Evolutionary conservation across 1,140 invertebrate genomes (phyloP).

Genomic region (Cydia amplana): DNA sequence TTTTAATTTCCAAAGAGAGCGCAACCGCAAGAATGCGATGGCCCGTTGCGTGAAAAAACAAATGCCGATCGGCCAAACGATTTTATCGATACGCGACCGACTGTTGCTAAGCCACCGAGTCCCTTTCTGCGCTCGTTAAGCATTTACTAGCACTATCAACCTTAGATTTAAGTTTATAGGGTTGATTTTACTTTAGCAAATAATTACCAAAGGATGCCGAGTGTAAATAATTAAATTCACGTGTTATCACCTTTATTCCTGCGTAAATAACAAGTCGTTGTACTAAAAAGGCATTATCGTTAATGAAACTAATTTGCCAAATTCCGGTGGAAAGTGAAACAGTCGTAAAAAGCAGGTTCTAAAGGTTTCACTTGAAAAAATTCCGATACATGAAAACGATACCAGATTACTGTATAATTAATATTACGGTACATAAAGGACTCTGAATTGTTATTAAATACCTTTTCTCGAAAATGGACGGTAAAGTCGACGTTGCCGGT

Average conservation of each 20-base stretch:
- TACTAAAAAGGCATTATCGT: neutral
- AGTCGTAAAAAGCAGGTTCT: neutral
- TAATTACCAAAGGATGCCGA: neutral
- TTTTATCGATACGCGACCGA: slow-evolving; percentile 15
- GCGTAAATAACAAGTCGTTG: neutral
- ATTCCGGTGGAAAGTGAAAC: slow-evolving; percentile 8
- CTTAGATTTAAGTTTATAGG: neutral
- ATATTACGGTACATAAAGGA: neutral
- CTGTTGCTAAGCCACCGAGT: slow-evolving; percentile 12
- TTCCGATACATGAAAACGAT: slow-evolving; percentile 1
- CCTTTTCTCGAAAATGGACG: no score
- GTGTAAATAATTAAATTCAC: slow-evolving; percentile 16
- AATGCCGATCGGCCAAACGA: slow-evolving; percentile 23
- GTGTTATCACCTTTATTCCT: neutral
- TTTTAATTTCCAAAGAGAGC: neutral
- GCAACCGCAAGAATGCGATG: slow-evolving; percentile 11
- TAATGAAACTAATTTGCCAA: slow-evolving; percentile 2
- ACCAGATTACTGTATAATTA: neutral
- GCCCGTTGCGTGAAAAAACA: slow-evolving; percentile 3
- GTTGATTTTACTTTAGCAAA: neutral
- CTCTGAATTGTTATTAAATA: neutral
- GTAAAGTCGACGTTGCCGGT: no score
- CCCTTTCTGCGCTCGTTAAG: neutral
- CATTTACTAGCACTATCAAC: neutral
- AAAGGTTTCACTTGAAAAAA: slow-evolving; percentile 9